Base-by-base conservation (phyloP, 2,797 vertebrate species). In the Manis pentadactyla region DNA sequence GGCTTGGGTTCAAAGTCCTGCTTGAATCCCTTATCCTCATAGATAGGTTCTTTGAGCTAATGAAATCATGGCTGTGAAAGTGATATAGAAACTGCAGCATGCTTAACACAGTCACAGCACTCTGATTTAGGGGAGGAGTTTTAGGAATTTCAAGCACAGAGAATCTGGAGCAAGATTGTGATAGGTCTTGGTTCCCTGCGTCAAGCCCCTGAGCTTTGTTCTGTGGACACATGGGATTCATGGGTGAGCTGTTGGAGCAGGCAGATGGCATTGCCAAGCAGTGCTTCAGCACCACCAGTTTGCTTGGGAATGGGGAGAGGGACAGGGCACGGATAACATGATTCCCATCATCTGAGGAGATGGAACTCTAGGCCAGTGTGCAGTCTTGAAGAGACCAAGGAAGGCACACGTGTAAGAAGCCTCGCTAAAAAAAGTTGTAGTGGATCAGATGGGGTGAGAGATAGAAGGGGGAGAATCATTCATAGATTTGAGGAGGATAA, bases 251-350 rank as follows among this genome's bases (percentile, higher is more conserved):
- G 46, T 39, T 19, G 10, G n/a, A 86, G 59, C 2, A 74, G 12
- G 51, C 59, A 7, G 7, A 3, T n/a, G 1, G 31, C 46, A 31
- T 1, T 1, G 18, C 18, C 13, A 64, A 18, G 3, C 9, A 13
- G 6, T 3, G 37, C 14, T 64, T 74, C 8, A 0, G 15, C 25
- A 34, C 53, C 2, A 1, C 11, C 4, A 39, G 14, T 49, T 83
- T n/a, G 14, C 59, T 69, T 66, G 42, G 69, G 19, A 73, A 29
- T 0, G 21, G 18, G 21, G 93, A 95, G 25, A 21, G 34, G 49
- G 31, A 5, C 79, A 9, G 12, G 17, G 6, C 14, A 10, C 39
- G 34, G n/a, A 13, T 1, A 27, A 2, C 7, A 11, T 57, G 37
- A 6, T 46, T 21, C 39, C 18, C 5, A 31, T 31, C 51, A 37